Percentiles rank a stretch among this genome's conserved stretches.
These are phyloP conservation scores for Acronicta aceris DNA, from an alignment of 2,888 invertebrate genomes.

Conservation along the genomic window DNA sequence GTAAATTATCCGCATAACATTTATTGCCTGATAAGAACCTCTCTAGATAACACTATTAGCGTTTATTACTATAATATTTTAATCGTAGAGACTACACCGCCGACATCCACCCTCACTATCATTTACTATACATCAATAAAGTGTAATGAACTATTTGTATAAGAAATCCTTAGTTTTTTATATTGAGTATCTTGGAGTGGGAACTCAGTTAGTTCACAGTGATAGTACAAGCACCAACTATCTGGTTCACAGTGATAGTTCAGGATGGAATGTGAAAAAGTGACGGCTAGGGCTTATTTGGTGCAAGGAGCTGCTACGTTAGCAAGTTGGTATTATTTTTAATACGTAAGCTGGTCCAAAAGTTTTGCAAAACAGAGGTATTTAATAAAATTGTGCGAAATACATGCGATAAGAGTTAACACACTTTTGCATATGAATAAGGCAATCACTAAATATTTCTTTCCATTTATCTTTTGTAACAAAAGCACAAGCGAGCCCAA, in stretches of 20 bases:
- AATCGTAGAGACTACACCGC: constrained; percentile 20
- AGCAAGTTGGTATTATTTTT: constrained; percentile 50
- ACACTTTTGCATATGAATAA: too few relatives aligned
- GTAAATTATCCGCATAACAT: constrained; percentile 15
- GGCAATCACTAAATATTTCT: too few relatives aligned
- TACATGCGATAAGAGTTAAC: too few relatives aligned
- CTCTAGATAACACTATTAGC: constrained; percentile 32
- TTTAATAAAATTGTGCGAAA: too few relatives aligned
- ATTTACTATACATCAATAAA: constrained; percentile 30
- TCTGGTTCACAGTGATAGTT: constrained; percentile 20
- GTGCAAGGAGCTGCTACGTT: constrained; percentile 45
- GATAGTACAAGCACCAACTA: constrained; percentile 11
- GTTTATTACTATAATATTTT: constrained; percentile 20
- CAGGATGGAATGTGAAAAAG: constrained; percentile 49
- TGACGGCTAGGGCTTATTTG: constrained; percentile 30
- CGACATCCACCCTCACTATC: constrained; percentile 26
- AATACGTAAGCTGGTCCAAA: background rate
- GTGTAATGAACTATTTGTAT: constrained; percentile 39
- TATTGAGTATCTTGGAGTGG: constrained; percentile 24
- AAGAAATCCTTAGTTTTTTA: constrained; percentile 41
- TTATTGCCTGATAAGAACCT: constrained; percentile 30
- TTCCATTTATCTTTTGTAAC: too few relatives aligned
- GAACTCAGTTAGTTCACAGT: constrained; percentile 30
- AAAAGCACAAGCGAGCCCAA: too few relatives aligned
- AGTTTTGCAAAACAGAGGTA: too few relatives aligned